Conservation (phyloP, 2,797 vertebrate species). For the Austrolebias charrua region DNA sequence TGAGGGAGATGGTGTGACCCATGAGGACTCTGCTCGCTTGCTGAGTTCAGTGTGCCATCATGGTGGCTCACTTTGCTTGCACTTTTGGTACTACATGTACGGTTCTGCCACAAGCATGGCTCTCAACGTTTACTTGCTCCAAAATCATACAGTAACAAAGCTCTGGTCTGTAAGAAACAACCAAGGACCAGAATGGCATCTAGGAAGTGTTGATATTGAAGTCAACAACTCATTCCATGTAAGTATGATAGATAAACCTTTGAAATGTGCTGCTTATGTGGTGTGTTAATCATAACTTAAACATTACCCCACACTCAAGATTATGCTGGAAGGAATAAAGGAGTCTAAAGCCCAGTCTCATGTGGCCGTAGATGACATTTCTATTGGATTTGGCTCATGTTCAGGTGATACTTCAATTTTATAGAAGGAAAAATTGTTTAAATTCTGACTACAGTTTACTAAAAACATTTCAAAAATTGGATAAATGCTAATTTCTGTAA, state of each 20-base stretch:
- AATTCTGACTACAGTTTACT: too few relatives aligned
- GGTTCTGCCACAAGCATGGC: constrained; percentile 73
- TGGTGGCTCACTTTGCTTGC: constrained; percentile 75
- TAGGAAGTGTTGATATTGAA: constrained; percentile 63
- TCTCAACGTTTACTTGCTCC: constrained; percentile 71
- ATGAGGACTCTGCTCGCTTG: constrained; percentile 76
- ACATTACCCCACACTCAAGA: constrained; percentile 58
- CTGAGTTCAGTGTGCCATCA: constrained; percentile 73
- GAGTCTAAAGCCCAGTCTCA: constrained; percentile 78
- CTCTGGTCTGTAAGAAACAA: constrained; percentile 74
- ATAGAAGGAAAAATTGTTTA: too few relatives aligned
- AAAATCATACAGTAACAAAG: constrained; percentile 30
- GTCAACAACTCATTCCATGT: constrained; percentile 69
- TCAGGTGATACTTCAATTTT: constrained; percentile 55
- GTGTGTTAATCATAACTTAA: too few relatives aligned
- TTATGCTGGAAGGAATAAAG: constrained; percentile 81
- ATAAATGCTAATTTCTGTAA: background rate
- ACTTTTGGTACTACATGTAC: constrained; percentile 86
- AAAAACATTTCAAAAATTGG: too few relatives aligned
- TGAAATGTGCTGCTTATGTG: too few relatives aligned
- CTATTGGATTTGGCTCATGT: constrained; percentile 73
- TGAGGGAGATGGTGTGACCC: constrained; percentile 59
- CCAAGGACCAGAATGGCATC: constrained; percentile 75
- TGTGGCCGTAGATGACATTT: constrained; percentile 84
- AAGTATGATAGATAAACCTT: constrained; percentile 8